These are phyloP conservation scores for Zaprionus ghesquierei DNA, from an alignment of 1,140 invertebrate genomes.

Conservation along the genomic window DNA sequence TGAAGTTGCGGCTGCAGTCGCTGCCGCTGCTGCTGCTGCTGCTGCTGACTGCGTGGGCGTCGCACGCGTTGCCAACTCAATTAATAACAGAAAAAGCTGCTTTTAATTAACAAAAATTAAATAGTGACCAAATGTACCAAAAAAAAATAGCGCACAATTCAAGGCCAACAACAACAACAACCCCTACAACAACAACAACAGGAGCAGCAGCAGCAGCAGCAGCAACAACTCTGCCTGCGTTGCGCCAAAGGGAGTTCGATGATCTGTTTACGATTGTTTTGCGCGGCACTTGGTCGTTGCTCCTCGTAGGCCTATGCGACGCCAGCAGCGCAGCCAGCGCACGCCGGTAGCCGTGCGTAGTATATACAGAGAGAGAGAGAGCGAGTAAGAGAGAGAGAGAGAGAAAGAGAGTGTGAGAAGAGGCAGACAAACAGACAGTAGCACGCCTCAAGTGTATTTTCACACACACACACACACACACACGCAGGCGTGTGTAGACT, in stretches of 20 bases:
- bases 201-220: slow-evolving; percentile 24
- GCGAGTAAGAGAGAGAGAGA: background rate
- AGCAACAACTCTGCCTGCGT: slow-evolving; percentile 12
- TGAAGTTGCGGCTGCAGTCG: slow-evolving; percentile 28
- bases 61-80: slow-evolving; percentile 74
- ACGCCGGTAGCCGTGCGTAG: slow-evolving; percentile 52
- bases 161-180: slow-evolving; percentile 58
- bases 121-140: slow-evolving; percentile 56
- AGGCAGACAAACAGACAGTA: slow-evolving; percentile 35
- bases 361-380: background rate
- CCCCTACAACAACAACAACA: slow-evolving; percentile 24
- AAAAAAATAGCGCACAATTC: slow-evolving; percentile 27
- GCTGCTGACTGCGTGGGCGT: slow-evolving; percentile 60
- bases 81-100: slow-evolving; percentile 49
- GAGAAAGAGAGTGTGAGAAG: background rate
- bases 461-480: slow-evolving; percentile 24
- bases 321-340: slow-evolving; percentile 26
- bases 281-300: slow-evolving; percentile 52
- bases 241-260: slow-evolving; percentile 62
- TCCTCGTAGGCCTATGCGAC: slow-evolving; percentile 29
- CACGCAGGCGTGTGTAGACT: background rate
- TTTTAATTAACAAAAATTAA: slow-evolving; percentile 78
- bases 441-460: slow-evolving; percentile 75
- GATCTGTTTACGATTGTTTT: slow-evolving; percentile 76
- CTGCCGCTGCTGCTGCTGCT: background rate